phyloP scores from a whole-genome alignment of 1,140 invertebrate genomes.

The Coelopa frigida region DNA sequence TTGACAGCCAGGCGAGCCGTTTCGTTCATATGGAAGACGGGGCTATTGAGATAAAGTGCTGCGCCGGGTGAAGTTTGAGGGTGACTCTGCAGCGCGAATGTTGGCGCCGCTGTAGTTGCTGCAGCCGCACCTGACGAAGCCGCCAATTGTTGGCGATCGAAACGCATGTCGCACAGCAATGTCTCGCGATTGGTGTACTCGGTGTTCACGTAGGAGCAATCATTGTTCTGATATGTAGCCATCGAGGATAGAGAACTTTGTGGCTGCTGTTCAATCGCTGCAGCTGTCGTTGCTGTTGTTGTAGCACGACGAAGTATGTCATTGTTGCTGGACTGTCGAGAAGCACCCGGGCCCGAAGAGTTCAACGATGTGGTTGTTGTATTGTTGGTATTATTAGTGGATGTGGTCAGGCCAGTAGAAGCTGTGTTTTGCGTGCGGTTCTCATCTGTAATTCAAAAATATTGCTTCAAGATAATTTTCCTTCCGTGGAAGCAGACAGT shows the following conservation, averaged over 20 bases:
- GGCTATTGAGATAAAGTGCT: conserved; percentile 29
- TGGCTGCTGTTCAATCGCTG: conserved; percentile 10
- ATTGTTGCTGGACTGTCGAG: conserved; percentile 5
- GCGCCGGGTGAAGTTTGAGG: conserved; percentile 33
- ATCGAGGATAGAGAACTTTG: neutral
- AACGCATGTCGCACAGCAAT: conserved; percentile 28
- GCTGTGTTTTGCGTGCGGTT: conserved; percentile 27
- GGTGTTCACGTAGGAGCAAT: conserved; percentile 37
- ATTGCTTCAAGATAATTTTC: conserved; percentile 5
- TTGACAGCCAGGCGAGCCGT: conserved; percentile 26
- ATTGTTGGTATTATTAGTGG: conserved; percentile 36
- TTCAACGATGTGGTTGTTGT: conserved; percentile 38
- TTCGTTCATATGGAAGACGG: conserved; percentile 8
- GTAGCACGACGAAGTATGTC: conserved; percentile 22
- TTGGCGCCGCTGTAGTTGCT: conserved; percentile 13
- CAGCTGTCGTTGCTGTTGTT: conserved; percentile 19
- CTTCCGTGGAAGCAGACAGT: conserved; percentile 5
- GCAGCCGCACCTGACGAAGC: conserved; percentile 15
- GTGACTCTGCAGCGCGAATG: conserved; percentile 8
- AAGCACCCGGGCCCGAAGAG: conserved; percentile 24
- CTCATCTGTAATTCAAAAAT: conserved; percentile 22
- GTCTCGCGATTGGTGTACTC: conserved; percentile 37
- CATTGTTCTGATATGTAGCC: conserved; percentile 24
- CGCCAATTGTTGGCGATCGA: conserved; percentile 30
- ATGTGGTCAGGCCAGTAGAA: conserved; percentile 32